Percentiles rank a stretch among this genome's conserved stretches.
These are phyloP conservation scores for Lithobius niger DNA, from an alignment of 1,140 invertebrate genomes.

Conservation along the genomic window DNA sequence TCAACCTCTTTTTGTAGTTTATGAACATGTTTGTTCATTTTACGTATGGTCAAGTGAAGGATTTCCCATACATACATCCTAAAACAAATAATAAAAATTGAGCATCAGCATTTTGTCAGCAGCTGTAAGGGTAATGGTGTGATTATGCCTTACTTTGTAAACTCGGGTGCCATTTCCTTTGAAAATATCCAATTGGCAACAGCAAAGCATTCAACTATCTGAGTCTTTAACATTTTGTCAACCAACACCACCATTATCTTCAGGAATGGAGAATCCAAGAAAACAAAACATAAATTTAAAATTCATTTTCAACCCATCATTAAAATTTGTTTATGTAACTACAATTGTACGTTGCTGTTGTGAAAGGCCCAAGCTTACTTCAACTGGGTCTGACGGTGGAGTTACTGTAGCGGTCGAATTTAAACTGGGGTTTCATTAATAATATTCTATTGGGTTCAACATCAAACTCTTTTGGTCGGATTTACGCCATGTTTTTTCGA, in stretches of 20 bases:
- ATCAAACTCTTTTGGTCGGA: too few species aligned
- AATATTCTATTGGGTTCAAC: too few species aligned
- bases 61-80: conserved; percentile 95
- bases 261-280: too few species aligned
- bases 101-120: background rate
- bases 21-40: conserved; percentile 90
- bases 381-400: too few species aligned
- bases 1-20: conserved; percentile 69
- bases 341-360: too few species aligned
- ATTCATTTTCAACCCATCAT: too few species aligned
- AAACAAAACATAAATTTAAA: too few species aligned
- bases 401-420: too few species aligned
- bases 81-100: background rate
- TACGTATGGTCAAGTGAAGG: conserved; percentile 84
- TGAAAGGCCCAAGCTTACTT: too few species aligned
- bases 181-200: conserved; percentile 99
- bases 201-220: conserved; percentile 89
- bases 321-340: too few species aligned
- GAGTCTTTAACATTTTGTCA: conserved; percentile 94
- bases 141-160: conserved; percentile 55
- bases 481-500: too few species aligned
- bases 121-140: background rate
- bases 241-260: conserved; percentile 93
- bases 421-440: too few species aligned
- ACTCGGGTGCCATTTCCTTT: conserved; percentile 84